phyloP scores from a whole-genome alignment of 2,797 vertebrate species.

The Florisuga fusca region DNA sequence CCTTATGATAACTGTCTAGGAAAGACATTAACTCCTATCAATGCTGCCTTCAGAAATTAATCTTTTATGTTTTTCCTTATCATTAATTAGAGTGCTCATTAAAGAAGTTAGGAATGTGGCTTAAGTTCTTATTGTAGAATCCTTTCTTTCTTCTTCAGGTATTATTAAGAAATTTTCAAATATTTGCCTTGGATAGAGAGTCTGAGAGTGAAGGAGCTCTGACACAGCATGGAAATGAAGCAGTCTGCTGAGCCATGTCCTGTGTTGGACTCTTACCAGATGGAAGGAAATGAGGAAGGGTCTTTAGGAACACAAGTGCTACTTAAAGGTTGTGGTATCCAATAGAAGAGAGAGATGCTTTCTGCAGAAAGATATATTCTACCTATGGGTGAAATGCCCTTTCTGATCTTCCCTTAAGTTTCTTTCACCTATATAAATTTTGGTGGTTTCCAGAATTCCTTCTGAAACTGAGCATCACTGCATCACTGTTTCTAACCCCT shows the following conservation, averaged over 20 bases:
- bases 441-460: not conserved
- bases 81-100: not conserved
- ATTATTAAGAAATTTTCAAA: not conserved
- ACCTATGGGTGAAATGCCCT: not conserved
- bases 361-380: not conserved
- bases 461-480: not conserved
- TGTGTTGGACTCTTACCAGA: not conserved
- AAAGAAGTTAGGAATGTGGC: not conserved
- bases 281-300: not conserved
- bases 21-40: not conserved
- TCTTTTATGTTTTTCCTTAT: not conserved
- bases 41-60: not conserved
- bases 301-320: not conserved
- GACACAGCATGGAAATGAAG: not conserved
- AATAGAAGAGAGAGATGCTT: not conserved
- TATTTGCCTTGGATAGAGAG: not conserved
- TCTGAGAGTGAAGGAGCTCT: not conserved
- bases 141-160: not conserved
- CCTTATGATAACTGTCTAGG: not conserved
- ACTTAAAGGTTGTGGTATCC: not conserved
- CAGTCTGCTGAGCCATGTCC: not conserved
- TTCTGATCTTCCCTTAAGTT: not conserved
- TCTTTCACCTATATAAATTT: not conserved
- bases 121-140: not conserved
- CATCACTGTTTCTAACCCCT: not conserved